Evolutionary conservation across 2,888 invertebrate genomes (phyloP), one percentile per base, ranked within the genome.

Genomic region (Andrena haemorrhoa): DNA sequence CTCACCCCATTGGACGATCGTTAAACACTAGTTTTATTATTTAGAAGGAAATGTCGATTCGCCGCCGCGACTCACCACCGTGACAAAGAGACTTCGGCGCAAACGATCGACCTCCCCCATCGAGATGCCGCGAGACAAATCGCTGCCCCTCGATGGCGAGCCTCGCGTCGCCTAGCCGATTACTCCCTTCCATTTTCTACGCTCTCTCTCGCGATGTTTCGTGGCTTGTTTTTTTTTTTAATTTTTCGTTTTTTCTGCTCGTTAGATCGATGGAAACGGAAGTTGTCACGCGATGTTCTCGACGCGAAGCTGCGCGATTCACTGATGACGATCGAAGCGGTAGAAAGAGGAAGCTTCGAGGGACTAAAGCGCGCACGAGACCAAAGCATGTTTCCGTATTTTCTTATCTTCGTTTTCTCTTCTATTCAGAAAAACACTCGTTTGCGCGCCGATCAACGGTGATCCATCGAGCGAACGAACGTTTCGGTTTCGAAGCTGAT

Each of bases 1-100:
- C 85, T 87, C 88, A 86, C 81, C 85, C 83, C 85, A 86, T 88
- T 88, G 88, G 87, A 88, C 85, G 88, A 84, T 86, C 88, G 85
- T 88, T 88, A 86, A 87, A 56, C 86, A 88, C 84, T 84, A 88
- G 76, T 66, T 76, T 56, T 80, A 84, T 35, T 74, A 83, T 58
- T 82, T 86, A 79, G 76, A 79, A 87, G 87, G 72, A 81, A 79
- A 80, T 16, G 82, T 79, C 65, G 76, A 78, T 60, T 61, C 31
- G 51, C 10, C 56, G 41, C 41, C 41, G 60, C 58, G 71, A 75
- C 68, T 51, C 66, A 60, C 79, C 47, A 60, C 64, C 73, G 23
- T 23, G 23, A 60, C 51, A 61, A 20, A n/a, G 10, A 2, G n/a
- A 53, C 65, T 65, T 65, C 65, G 49, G 33, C 56, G 23, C 10